Conservation (phyloP, 2,888 invertebrate genomes). For the Caenorhabditis sinica region DNA sequence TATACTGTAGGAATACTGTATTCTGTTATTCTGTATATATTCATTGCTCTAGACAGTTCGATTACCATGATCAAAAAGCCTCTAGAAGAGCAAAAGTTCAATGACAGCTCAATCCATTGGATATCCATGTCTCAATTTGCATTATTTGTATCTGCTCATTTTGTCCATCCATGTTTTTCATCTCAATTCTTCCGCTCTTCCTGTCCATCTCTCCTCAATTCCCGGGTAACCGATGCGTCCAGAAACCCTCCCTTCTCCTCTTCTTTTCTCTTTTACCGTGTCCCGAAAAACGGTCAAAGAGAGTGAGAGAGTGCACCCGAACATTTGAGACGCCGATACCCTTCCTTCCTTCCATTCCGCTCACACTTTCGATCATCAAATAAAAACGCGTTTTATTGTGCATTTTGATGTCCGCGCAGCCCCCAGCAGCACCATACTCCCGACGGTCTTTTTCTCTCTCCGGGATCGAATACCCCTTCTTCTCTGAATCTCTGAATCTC, state of each 20-base stretch:
- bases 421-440: neutral
- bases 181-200: neutral
- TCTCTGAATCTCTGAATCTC: slow-evolving; percentile 1
- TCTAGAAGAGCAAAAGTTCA: neutral
- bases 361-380: slow-evolving; percentile 61
- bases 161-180: slow-evolving; percentile 11
- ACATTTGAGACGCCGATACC: slow-evolving; percentile 35
- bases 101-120: neutral
- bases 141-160: slow-evolving; percentile 6
- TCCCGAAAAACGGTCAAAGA: slow-evolving; percentile 18
- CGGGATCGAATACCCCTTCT: slow-evolving; percentile 13
- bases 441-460: slow-evolving; percentile 10
- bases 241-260: slow-evolving; percentile 9
- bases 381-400: slow-evolving; percentile 66
- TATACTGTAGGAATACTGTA: no score
- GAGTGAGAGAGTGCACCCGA: slow-evolving; percentile 15
- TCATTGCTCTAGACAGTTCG: no score
- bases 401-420: slow-evolving; percentile 56
- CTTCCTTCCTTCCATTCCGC: slow-evolving; percentile 5
- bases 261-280: neutral
- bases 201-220: neutral
- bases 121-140: slow-evolving; percentile 1
- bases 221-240: slow-evolving; percentile 51
- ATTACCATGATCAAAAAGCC: no score
- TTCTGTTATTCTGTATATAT: no score